Evolutionary conservation across 2,797 vertebrate species (phyloP).

Genomic region (Cephalopachus bancanus): DNA sequence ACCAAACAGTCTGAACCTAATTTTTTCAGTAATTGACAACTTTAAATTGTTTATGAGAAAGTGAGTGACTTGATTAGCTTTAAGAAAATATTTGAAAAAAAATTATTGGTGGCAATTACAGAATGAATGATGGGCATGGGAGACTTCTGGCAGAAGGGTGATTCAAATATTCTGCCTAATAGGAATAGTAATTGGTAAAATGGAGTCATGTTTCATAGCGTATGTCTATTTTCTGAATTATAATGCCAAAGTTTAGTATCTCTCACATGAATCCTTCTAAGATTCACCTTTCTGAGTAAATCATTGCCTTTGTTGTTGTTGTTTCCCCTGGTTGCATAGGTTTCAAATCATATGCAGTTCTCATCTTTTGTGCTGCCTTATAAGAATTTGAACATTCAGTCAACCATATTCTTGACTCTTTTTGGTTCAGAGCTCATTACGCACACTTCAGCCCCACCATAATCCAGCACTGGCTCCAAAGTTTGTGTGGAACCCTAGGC

Average conservation of each 20-base stretch:
- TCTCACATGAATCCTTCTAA: not conserved
- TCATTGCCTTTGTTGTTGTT: not conserved
- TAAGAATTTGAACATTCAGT: not conserved
- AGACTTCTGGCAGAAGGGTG: not conserved
- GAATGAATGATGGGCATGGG: not conserved
- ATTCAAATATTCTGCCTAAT: not conserved
- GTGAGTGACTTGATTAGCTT: not conserved
- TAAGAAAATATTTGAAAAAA: not conserved
- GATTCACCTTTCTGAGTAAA: not conserved
- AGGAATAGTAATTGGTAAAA: not conserved
- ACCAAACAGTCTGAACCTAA: not conserved
- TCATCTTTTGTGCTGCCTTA: not conserved
- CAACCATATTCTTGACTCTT: not conserved
- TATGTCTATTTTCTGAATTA: not conserved
- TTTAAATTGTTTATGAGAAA: not conserved
- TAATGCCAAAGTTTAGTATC: not conserved
- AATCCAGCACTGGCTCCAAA: not conserved
- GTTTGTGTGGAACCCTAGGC: not conserved
- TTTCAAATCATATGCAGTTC: not conserved
- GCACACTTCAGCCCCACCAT: not conserved
- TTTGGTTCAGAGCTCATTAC: not conserved
- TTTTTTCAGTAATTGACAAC: not conserved
- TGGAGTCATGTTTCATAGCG: not conserved
- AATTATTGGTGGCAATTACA: constrained; percentile 34
- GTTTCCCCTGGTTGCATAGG: not conserved